Evolutionary conservation across 2,797 vertebrate genomes (phyloP).

Genomic region (Sebastes jordani): DNA sequence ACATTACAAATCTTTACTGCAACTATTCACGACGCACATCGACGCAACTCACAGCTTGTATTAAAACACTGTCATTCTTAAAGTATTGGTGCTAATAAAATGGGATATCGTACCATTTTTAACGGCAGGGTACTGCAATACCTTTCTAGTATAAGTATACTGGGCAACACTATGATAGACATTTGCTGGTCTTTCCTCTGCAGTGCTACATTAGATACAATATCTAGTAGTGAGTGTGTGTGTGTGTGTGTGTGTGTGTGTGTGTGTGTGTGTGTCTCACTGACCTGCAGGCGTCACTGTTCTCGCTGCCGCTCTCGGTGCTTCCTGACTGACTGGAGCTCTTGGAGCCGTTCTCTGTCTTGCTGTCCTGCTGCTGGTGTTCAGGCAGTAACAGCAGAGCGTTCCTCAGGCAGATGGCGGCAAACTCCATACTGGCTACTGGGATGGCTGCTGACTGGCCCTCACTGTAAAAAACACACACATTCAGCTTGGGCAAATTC

Average conservation of each 20-base stretch:
- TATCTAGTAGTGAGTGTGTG: too few relatives aligned
- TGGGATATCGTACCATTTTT: fast-evolving
- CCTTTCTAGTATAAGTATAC: too few relatives aligned
- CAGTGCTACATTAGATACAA: too few relatives aligned
- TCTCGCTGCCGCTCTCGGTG: conserved; percentile 89
- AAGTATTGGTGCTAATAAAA: too few relatives aligned
- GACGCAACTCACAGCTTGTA: too few relatives aligned
- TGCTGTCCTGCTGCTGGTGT: conserved; percentile 90
- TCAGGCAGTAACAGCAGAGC: conserved; percentile 94
- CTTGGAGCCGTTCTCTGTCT: conserved; percentile 92
- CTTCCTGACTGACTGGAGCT: conserved; percentile 87
- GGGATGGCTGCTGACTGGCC: conserved; percentile 98
- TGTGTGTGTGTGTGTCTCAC: neutral
- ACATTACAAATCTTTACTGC: too few relatives aligned
- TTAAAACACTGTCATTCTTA: too few relatives aligned
- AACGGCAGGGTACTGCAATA: too few relatives aligned
- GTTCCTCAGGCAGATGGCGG: conserved; percentile 96
- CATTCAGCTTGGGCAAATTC: neutral
- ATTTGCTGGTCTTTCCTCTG: too few relatives aligned
- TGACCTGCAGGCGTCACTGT: conserved; percentile 94
- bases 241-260: too few relatives aligned
- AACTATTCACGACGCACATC: too few relatives aligned
- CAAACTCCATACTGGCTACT: conserved; percentile 99
- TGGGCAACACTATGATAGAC: too few relatives aligned
- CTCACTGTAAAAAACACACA: conserved; percentile 82